phyloP scores from a whole-genome alignment of 2,888 invertebrate species.

The Elegia similella region DNA sequence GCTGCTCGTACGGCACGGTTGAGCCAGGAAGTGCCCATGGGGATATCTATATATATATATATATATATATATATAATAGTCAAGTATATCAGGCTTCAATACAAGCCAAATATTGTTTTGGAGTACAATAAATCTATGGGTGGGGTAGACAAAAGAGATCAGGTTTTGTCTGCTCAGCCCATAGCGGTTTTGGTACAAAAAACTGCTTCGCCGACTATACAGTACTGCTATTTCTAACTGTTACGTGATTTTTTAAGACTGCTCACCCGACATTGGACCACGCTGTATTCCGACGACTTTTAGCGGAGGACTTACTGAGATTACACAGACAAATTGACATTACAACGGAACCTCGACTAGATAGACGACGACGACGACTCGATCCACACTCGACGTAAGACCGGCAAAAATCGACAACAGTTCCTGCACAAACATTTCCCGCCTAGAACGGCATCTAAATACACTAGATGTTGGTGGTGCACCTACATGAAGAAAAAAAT shows the following conservation, averaged over 20 bases:
- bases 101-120: constrained; percentile 20
- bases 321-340: constrained; percentile 18
- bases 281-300: constrained; percentile 21
- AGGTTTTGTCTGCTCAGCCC: constrained; percentile 29
- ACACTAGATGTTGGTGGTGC: constrained; percentile 27
- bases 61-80: no score
- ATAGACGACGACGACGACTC: no score
- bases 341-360: constrained; percentile 22
- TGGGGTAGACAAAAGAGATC: constrained; percentile 37
- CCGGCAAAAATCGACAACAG: constrained; percentile 7
- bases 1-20: no score
- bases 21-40: no score
- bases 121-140: constrained; percentile 27
- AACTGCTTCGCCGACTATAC: constrained; percentile 23
- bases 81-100: no score
- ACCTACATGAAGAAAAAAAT: no score
- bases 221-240: constrained; percentile 25
- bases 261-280: constrained; percentile 21
- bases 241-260: constrained; percentile 23
- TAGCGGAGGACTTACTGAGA: constrained; percentile 22
- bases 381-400: neutral
- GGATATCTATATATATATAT: no score
- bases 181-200: constrained; percentile 30
- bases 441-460: no score
- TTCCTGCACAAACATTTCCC: constrained; percentile 27